Evolutionary conservation across 2,113 vertebrate genomes (phyloP), one percentile per base, ranked within the genome.

Genomic region (Petrocephalus microphthalmus): DNA sequence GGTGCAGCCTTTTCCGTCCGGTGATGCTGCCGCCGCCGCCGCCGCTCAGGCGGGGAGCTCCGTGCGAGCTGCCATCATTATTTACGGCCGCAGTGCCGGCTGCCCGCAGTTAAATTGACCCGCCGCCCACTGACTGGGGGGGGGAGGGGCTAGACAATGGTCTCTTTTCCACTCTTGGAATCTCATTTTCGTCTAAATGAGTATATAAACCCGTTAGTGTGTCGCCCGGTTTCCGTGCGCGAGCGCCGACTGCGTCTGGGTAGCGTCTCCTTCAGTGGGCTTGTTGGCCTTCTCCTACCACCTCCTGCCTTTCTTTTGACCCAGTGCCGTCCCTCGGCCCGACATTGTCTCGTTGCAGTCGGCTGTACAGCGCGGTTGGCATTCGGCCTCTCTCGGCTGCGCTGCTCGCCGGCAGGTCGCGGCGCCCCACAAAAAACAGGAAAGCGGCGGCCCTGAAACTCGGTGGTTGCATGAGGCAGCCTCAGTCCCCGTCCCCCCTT

Each of bases 51-150:
- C 94, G 94, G 95, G 71, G 93, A 91, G 93, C 93, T 94, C 92
- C 94, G 92, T 92, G 93, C 91, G 92, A 92, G 93, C 92, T 89
- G 92, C 92, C 92, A 93, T 90, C 92, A 91, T 95, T 94, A 95
- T 95, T 95, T 95, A 94, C 94, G 90, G 92, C 90, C 49, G 84
- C 90, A 91, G 93, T 92, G 91, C 93, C 91, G 92, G 92, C 92
- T 90, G 93, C 93, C 92, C 91, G 92, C 90, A 93, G 93, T 94
- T 93, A 93, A 94, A 94, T 93, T 93, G 94, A 93, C 93, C 92
- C 93, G 94, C 95, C 94, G 94, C 94, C 94, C 94, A 94, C 95
- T 95, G 94, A 95, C 93, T 92, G 92, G 92, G 92, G 42, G 42
- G 92, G 57, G 54, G 74, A 47, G 45, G 83, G 71, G 11, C 45